Base-by-base conservation (phyloP, 2,113 vertebrate genomes). In the Heterochromis multidens region DNA sequence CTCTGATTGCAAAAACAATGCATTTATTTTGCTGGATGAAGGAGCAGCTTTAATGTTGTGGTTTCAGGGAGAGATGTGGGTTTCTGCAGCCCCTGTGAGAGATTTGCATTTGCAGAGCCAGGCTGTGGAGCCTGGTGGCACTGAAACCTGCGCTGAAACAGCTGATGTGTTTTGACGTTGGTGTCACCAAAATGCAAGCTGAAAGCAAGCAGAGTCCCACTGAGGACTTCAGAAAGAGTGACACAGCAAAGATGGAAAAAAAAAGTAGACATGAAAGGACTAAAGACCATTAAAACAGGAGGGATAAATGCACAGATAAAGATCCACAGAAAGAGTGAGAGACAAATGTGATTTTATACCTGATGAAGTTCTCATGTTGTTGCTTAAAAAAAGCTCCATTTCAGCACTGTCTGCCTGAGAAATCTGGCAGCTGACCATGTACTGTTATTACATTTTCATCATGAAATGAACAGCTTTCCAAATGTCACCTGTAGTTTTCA, bases 401-500 rank as follows among this genome's bases (percentile, higher is more conserved):
- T 84, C 49, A 81, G 59, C 21, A 52, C 62, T 1, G 23, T 82
- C 19, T 70, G 31, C 54, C 12, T 61, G 37, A 35, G 40, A 86
- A 79, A 81, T 76, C 52, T 5, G 10, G 35, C 61, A 62, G 58
- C 85, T 93, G 87, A 86, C 62, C 81, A 87, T 58, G 16, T 78
- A 35, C 74, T 61, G 80, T 90, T 84, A 86, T 90, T 84, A 77
- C 60, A 78, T 85, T 94, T 92, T 91, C 52, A 72, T 81, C 70
- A 74, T 40, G 49, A 80, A 91, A 89, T 52, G 54, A 90, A 85
- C 83, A 79, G 83, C 90, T 86, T 91, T 92, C 86, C 86, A 93
- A 95, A 95, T 95, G 93, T 92, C 94, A 93, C 77, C 77, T 81
- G 35, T 83, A 88, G 90, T 93, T 94, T 92, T 87, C 59, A 12